A percentile compares a stretch with the other conserved stretches of the same genome.
Evolutionary conservation across 2,797 vertebrate genomes (phyloP).

Genomic region (Semaprochilodus insignis): DNA sequence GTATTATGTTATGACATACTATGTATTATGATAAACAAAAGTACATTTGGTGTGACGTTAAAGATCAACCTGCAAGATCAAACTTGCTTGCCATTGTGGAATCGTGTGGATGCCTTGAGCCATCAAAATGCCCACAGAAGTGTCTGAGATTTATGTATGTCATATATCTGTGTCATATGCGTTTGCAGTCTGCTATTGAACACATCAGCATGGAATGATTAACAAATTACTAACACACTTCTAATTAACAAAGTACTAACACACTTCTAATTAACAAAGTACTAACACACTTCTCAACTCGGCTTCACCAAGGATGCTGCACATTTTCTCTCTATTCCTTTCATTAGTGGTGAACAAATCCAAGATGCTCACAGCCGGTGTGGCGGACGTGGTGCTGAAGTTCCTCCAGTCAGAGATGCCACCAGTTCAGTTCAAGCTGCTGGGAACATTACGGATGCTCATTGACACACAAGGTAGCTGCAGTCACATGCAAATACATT

Average conservation of each 20-base stretch:
- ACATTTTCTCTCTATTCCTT: background rate
- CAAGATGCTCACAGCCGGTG: constrained; percentile 96
- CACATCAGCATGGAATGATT: background rate
- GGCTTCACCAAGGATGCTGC: background rate
- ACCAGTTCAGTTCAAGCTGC: constrained; percentile 96
- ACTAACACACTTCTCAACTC: background rate
- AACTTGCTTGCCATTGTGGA: too few species aligned
- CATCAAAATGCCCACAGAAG: background rate
- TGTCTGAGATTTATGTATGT: too few species aligned
- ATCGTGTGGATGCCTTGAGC: too few species aligned
- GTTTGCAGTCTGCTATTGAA: background rate
- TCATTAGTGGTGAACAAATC: constrained; percentile 95
- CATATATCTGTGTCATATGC: background rate
- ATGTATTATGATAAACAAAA: too few species aligned
- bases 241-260: too few species aligned
- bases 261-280: too few species aligned
- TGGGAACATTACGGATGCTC: constrained; percentile 97
- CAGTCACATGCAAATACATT: background rate
- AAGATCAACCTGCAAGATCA: too few species aligned
- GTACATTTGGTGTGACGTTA: too few species aligned
- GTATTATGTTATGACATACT: too few species aligned
- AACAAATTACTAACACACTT: too few species aligned
- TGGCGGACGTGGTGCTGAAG: constrained; percentile 93
- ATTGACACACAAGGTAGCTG: constrained; percentile 94
- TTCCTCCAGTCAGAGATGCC: constrained; percentile 98